Evolutionary conservation across 2,113 vertebrate genomes (phyloP).

Genomic region (Brienomyrus brachyistius): DNA sequence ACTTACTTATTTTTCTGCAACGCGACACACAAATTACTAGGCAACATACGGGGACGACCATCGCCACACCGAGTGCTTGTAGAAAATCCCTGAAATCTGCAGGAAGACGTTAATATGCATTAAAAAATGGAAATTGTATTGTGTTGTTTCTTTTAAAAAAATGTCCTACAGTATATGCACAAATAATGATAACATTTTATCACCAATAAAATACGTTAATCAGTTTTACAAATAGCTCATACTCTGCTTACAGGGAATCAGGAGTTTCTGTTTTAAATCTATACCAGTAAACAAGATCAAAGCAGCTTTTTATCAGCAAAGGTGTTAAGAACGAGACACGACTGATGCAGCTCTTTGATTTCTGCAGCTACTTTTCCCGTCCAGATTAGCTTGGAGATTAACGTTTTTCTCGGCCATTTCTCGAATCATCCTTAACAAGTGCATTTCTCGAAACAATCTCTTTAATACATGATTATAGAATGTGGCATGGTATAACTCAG

Average conservation of each 20-base stretch:
- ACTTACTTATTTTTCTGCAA: conserved; percentile 16
- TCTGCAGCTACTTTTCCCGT: not conserved
- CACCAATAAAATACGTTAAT: not conserved
- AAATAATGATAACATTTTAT: not conserved
- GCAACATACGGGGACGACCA: not conserved
- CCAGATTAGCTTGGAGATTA: not conserved
- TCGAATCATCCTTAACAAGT: too few species aligned
- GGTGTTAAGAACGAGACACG: not conserved
- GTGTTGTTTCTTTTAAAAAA: not conserved
- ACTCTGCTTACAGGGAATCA: not conserved
- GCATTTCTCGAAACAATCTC: not conserved
- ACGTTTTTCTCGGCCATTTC: too few species aligned
- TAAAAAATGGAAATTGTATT: not conserved
- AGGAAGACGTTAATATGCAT: not conserved
- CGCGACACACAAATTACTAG: not conserved
- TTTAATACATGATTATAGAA: not conserved
- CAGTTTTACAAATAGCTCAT: not conserved
- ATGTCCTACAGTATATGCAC: not conserved
- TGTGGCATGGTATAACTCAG: not conserved
- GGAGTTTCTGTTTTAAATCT: not conserved
- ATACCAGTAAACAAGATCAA: not conserved
- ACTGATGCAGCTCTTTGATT: not conserved
- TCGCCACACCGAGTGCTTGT: not conserved
- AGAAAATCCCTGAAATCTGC: not conserved
- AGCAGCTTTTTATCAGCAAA: not conserved